These are phyloP conservation scores for Rhinella marina DNA, from an alignment of 2,797 vertebrate species.

Conservation along the genomic window DNA sequence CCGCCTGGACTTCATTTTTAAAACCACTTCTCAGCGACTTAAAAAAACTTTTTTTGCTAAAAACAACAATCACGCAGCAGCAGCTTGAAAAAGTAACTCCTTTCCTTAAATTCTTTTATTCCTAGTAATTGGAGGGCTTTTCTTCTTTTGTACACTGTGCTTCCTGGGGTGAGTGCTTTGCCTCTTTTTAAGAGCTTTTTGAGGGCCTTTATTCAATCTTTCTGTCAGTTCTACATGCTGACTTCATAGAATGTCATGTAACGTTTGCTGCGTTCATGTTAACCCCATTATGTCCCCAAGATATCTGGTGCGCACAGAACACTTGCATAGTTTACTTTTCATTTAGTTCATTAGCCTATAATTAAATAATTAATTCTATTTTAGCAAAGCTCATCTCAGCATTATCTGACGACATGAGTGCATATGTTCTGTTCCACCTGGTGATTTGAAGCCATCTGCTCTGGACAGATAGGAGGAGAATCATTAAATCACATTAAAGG, in stretches of 20 bases:
- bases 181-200: conserved; percentile 49
- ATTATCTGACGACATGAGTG: background rate
- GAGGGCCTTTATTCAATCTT: conserved; percentile 60
- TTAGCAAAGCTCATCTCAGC: conserved; percentile 18
- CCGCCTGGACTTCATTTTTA: conserved; percentile 43
- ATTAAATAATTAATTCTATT: conserved; percentile 29
- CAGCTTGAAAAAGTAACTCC: conserved; percentile 45
- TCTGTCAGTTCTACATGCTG: conserved; percentile 48
- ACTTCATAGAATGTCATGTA: conserved; percentile 43
- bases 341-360: conserved; percentile 43
- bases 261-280: background rate
- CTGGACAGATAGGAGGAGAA: conserved; percentile 2
- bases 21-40: conserved; percentile 37
- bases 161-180: conserved; percentile 62
- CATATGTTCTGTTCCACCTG: conserved; percentile 38
- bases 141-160: conserved; percentile 56
- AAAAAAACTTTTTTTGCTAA: conserved; percentile 45
- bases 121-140: conserved; percentile 55
- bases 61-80: conserved; percentile 40
- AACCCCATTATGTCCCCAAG: conserved; percentile 1
- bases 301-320: background rate
- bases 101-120: conserved; percentile 45
- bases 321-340: background rate
- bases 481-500: conserved; percentile 25
- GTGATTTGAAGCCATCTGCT: conserved; percentile 43